Percentiles rank a stretch among this genome's conserved stretches.
Evolutionary conservation across 2,888 invertebrate genomes (phyloP).

Genomic region (Sepiola atlantica): DNA sequence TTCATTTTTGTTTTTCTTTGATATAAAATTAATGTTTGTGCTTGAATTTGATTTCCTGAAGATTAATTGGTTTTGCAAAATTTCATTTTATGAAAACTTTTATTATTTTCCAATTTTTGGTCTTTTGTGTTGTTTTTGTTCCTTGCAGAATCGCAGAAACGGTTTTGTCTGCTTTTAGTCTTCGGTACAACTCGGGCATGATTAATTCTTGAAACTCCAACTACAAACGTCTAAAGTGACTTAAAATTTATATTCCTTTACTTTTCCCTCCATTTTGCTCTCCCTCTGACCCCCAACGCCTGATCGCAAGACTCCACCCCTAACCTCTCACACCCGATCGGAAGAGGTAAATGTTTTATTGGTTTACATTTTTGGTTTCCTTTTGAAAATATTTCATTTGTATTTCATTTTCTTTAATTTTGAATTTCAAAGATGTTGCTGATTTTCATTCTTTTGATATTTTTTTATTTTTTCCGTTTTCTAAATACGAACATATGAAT

Average conservation of each 20-base stretch:
- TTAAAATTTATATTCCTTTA: neutral
- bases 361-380: neutral
- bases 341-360: neutral
- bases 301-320: neutral
- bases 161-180: neutral
- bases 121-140: too few species aligned
- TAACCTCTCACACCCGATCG: neutral
- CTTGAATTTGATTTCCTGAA: neutral
- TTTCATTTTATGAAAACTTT: conserved; percentile 32
- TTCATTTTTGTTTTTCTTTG: neutral
- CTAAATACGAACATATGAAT: neutral
- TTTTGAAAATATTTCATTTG: neutral
- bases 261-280: neutral
- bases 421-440: neutral
- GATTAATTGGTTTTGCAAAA: neutral
- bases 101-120: neutral
- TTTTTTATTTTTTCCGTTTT: neutral
- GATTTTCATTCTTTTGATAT: neutral
- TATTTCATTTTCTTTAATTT: neutral
- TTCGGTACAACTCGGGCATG: neutral
- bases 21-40: neutral
- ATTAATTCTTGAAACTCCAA: neutral
- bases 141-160: neutral
- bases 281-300: neutral
- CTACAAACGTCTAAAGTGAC: neutral